These are phyloP conservation scores for Lepus europaeus DNA, from an alignment of 2,113 vertebrate species.

Conservation along the genomic window DNA sequence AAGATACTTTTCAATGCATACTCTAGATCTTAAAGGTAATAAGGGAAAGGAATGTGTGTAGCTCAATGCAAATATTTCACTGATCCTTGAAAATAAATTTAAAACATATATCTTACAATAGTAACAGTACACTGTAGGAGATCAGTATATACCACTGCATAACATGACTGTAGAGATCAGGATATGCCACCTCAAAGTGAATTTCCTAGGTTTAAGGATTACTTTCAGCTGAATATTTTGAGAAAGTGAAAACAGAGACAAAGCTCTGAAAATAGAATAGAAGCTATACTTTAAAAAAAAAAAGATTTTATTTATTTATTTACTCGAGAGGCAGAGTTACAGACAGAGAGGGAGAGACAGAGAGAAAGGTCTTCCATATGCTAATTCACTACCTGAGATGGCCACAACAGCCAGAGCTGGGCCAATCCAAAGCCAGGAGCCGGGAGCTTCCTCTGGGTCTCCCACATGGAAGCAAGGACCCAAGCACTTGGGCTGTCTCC, in stretches of 20 bases:
- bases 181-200: neutral
- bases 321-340: too few relatives aligned
- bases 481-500: too few relatives aligned
- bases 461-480: too few relatives aligned
- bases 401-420: too few relatives aligned
- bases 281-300: neutral
- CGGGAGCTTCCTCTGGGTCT: too few relatives aligned
- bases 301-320: too few relatives aligned
- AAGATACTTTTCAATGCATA: neutral
- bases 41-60: neutral
- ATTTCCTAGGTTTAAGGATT: neutral
- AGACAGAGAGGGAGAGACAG: too few relatives aligned
- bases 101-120: neutral
- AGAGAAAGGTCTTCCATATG: too few relatives aligned
- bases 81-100: conserved; percentile 29
- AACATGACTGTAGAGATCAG: neutral
- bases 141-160: neutral
- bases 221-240: neutral
- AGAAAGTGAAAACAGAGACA: neutral
- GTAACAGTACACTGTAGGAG: neutral
- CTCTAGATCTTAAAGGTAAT: conserved; percentile 38
- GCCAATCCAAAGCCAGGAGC: too few relatives aligned
- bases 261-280: neutral
- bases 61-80: conserved; percentile 29
- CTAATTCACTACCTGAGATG: too few relatives aligned